Conservation (phyloP, 2,113 vertebrate genomes). For the Dasyornis broadbenti region DNA sequence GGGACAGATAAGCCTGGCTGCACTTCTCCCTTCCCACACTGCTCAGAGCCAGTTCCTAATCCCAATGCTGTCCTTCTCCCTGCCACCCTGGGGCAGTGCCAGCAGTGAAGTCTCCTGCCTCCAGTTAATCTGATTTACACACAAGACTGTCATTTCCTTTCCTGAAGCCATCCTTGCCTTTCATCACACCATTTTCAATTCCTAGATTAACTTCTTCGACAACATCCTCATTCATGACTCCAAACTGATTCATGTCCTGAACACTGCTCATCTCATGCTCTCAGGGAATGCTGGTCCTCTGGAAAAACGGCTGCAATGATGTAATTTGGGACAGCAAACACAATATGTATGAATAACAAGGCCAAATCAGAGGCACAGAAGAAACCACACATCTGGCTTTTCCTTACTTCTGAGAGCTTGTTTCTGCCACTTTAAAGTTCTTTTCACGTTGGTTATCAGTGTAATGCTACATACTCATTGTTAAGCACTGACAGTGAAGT, state of each 20-base stretch:
- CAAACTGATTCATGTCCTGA: neutral
- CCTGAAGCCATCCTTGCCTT: neutral
- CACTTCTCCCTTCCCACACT: neutral
- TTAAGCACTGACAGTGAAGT: neutral
- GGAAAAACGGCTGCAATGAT: neutral
- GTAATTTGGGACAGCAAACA: neutral
- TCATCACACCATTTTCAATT: neutral
- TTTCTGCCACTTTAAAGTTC: neutral
- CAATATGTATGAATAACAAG: neutral
- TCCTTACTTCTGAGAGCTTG: neutral
- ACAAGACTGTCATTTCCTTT: neutral
- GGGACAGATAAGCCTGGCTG: neutral
- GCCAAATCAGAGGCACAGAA: neutral
- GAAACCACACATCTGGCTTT: neutral
- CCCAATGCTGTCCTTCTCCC: neutral
- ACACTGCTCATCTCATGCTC: neutral
- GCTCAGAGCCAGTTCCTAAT: neutral
- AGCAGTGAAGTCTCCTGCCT: neutral
- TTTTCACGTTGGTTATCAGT: neutral
- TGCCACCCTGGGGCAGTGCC: neutral
- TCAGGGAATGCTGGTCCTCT: neutral
- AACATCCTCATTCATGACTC: slow-evolving; percentile 16
- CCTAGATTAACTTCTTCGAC: slow-evolving; percentile 6
- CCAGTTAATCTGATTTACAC: neutral
- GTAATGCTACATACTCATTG: neutral